Conservation (phyloP, 2,113 vertebrate genomes). For the Xiphophorus couchianus region DNA sequence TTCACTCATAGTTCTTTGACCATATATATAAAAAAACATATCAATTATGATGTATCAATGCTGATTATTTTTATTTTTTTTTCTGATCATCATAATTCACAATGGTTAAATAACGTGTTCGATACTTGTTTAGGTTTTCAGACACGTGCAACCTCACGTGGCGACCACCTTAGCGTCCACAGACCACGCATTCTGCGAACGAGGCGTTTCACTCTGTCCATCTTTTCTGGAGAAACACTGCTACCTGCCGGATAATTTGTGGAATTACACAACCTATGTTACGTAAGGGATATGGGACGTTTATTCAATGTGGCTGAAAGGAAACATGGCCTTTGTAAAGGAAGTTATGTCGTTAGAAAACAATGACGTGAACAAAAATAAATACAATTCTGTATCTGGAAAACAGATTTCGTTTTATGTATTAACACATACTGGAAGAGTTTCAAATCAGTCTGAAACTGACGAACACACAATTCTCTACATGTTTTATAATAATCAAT, state of each 20-base stretch:
- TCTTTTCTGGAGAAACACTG: background rate
- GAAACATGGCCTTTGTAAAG: background rate
- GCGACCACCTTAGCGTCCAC: background rate
- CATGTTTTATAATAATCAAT: too few species aligned
- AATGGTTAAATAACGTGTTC: background rate
- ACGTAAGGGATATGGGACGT: background rate
- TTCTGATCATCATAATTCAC: background rate
- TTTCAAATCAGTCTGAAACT: background rate
- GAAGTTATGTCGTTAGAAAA: background rate
- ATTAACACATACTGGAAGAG: background rate
- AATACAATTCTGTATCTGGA: background rate
- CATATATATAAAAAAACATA: background rate
- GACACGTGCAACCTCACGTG: slow-evolving; percentile 26
- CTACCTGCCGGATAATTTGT: slow-evolving; percentile 34
- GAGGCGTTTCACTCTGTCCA: accelerated
- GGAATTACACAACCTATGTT: slow-evolving; percentile 18
- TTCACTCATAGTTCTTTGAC: background rate
- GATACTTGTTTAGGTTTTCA: background rate
- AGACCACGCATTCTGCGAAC: background rate
- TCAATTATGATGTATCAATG: background rate
- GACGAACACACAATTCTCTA: background rate
- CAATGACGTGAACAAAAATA: too few species aligned
- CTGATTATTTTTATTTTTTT: background rate
- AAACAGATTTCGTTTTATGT: too few species aligned
- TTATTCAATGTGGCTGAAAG: background rate